phyloP scores from a whole-genome alignment of 2,113 vertebrate species.

The Oncorhynchus clarkii region DNA sequence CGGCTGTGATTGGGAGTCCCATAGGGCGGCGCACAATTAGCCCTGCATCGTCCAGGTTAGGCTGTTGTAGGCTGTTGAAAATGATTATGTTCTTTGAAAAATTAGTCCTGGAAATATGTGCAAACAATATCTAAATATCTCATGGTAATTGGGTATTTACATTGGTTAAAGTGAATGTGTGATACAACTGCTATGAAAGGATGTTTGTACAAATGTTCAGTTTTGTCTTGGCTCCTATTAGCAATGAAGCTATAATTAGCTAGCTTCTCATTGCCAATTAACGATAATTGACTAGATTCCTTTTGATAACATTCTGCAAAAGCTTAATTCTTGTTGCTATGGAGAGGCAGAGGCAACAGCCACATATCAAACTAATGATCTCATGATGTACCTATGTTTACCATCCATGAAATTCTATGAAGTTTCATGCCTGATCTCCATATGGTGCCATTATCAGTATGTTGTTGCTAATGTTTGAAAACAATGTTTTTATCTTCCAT shows the following conservation, averaged over 20 bases:
- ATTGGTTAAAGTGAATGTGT: constrained; percentile 10
- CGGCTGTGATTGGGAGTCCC: no score
- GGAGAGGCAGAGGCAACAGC: constrained; percentile 52
- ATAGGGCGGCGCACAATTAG: no score
- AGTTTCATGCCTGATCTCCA: background rate
- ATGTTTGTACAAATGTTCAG: constrained; percentile 20
- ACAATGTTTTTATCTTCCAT: background rate
- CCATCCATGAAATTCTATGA: no score
- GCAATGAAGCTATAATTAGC: constrained; percentile 43
- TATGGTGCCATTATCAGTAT: no score
- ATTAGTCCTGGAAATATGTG: constrained; percentile 18
- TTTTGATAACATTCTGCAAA: constrained; percentile 49
- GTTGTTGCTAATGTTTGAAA: no score
- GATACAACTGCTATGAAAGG: constrained; percentile 32
- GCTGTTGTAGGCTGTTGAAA: no score
- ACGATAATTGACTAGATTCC: constrained; percentile 51
- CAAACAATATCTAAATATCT: constrained; percentile 29
- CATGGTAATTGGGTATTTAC: constrained; percentile 24
- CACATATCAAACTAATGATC: constrained; percentile 5
- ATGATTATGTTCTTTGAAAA: constrained; percentile 20
- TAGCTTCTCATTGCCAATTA: constrained; percentile 55
- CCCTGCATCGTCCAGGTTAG: no score
- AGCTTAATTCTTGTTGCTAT: constrained; percentile 64
- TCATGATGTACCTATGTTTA: background rate
- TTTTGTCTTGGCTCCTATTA: constrained; percentile 34